Conservation (phyloP, 2,797 vertebrate species). For the Notolepis coatsorum region DNA sequence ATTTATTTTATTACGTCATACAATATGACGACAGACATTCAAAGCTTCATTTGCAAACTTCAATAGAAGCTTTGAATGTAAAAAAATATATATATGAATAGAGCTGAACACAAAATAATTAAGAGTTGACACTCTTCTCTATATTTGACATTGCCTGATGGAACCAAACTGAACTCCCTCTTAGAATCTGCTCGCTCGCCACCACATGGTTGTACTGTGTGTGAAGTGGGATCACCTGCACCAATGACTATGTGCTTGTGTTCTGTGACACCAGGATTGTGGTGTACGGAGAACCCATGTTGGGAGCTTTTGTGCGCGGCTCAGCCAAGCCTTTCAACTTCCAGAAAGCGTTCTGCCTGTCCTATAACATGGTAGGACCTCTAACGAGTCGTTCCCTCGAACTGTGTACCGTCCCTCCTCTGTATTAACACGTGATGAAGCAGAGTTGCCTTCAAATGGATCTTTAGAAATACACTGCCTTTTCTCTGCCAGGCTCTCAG, state of each 20-base stretch:
- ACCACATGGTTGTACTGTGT: background rate
- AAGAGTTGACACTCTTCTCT: too few species aligned
- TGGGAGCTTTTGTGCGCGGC: slow-evolving; percentile 44
- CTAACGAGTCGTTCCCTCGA: too few species aligned
- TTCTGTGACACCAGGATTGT: slow-evolving; percentile 67
- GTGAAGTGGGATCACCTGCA: background rate
- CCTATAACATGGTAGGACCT: slow-evolving; percentile 58
- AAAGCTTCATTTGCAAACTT: too few species aligned
- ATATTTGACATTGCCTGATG: too few species aligned
- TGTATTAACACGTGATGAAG: background rate
- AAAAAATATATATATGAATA: too few species aligned
- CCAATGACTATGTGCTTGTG: background rate
- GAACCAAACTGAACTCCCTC: too few species aligned
- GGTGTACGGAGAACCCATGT: slow-evolving; percentile 65
- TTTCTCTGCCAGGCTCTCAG: slow-evolving; percentile 54
- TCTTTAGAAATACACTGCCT: background rate
- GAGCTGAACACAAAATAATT: too few species aligned
- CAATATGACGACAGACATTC: too few species aligned
- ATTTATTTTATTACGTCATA: too few species aligned
- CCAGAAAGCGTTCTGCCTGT: slow-evolving; percentile 61
- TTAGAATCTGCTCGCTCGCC: too few species aligned
- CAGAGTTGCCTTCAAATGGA: background rate
- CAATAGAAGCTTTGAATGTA: too few species aligned
- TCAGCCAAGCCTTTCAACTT: slow-evolving; percentile 79
- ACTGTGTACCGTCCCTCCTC: too few species aligned